Conservation (phyloP, 2,888 invertebrate species). For the Epirrita christyi region DNA sequence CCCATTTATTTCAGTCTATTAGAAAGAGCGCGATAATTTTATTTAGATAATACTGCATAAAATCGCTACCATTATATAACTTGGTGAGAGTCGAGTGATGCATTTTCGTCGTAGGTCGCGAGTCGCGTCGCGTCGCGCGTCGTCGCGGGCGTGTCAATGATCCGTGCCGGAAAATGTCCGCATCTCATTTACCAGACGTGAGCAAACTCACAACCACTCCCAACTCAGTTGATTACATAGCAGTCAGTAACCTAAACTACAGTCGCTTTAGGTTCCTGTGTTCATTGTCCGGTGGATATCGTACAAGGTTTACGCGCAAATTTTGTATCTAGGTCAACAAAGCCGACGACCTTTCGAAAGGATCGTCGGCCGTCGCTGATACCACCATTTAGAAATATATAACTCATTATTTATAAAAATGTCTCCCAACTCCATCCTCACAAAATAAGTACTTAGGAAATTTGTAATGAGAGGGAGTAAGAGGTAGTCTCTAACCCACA, state of each 20-base stretch:
- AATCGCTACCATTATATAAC: background rate
- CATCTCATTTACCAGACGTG: slow-evolving; percentile 13
- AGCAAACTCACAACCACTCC: slow-evolving; percentile 2
- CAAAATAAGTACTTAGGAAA: too few species aligned
- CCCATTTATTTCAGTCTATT: too few species aligned
- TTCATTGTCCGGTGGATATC: background rate
- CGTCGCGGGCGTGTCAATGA: slow-evolving; percentile 3
- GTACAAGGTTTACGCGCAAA: background rate
- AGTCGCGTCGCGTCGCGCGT: too few species aligned
- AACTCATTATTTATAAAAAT: too few species aligned
- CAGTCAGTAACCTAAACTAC: background rate
- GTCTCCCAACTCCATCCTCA: too few species aligned
- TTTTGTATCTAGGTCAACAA: background rate
- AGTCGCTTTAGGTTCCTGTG: background rate
- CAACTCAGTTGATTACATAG: background rate
- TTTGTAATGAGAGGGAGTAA: too few species aligned
- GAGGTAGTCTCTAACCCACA: too few species aligned
- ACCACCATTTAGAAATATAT: background rate
- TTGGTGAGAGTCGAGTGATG: background rate
- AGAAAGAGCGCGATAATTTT: too few species aligned
- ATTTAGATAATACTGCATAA: too few species aligned
- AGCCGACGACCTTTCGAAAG: background rate
- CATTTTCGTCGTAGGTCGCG: too few species aligned
- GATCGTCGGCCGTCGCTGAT: background rate
- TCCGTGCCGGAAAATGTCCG: slow-evolving; percentile 24